These are phyloP conservation scores for Saccopteryx leptura DNA, from an alignment of 2,113 vertebrate genomes.

Conservation along the genomic window DNA sequence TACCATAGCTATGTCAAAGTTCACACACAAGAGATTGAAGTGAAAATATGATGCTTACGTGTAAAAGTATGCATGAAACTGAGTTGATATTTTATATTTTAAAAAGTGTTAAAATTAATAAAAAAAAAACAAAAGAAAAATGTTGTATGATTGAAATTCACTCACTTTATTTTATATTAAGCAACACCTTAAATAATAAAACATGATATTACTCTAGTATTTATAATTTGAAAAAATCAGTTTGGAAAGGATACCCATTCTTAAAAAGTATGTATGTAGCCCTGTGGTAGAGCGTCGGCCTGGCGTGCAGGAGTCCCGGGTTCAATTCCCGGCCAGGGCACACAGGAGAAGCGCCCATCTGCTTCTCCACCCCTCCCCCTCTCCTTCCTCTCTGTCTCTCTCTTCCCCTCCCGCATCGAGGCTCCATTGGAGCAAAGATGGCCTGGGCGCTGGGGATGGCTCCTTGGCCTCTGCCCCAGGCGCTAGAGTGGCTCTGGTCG, in stretches of 20 bases:
- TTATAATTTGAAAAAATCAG: not conserved
- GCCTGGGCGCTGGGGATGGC: too few species aligned
- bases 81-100: not conserved
- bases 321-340: too few species aligned
- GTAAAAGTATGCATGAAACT: not conserved
- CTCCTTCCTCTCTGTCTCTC: too few species aligned
- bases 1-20: not conserved
- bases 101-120: not conserved
- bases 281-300: too few species aligned
- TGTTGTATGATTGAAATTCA: not conserved
- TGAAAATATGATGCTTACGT: not conserved
- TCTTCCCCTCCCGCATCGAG: too few species aligned
- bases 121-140: not conserved
- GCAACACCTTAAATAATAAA: not conserved
- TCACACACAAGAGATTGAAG: not conserved
- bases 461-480: too few species aligned
- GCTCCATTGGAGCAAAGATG: too few species aligned
- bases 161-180: not conserved
- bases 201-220: not conserved
- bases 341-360: too few species aligned
- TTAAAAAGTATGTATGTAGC: not conserved
- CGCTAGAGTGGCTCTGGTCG: too few species aligned
- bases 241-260: not conserved
- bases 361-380: too few species aligned
- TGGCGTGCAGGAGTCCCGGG: too few species aligned